phyloP scores from a whole-genome alignment of 2,888 invertebrate genomes.

The Coelopa pilipes region DNA sequence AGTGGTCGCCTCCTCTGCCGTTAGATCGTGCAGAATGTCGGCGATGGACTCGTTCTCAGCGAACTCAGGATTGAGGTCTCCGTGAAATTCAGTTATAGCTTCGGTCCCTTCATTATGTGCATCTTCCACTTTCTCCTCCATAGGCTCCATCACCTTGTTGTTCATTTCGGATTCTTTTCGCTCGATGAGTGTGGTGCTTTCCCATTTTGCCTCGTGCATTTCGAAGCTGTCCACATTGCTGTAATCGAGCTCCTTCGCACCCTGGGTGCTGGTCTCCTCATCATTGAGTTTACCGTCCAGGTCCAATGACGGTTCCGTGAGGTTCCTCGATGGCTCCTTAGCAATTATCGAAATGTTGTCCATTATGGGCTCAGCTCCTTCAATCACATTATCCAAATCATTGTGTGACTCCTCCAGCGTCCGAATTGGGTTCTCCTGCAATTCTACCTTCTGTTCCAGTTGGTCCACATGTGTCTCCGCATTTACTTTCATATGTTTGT shows the following conservation, averaged over 20 bases:
- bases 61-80: slow-evolving; percentile 47
- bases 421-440: background rate
- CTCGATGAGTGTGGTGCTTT: background rate
- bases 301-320: slow-evolving; percentile 22
- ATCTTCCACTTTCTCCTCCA: background rate
- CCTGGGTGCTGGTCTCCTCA: slow-evolving; percentile 21
- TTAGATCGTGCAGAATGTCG: slow-evolving; percentile 60
- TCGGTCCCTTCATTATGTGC: slow-evolving; percentile 22
- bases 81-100: slow-evolving; percentile 24
- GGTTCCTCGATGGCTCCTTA: slow-evolving; percentile 14
- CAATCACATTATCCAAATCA: no score
- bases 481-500: background rate
- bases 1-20: slow-evolving; percentile 58
- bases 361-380: background rate
- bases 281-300: background rate
- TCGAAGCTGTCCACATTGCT: slow-evolving; percentile 46
- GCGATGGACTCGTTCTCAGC: slow-evolving; percentile 61
- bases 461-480: slow-evolving; percentile 12
- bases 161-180: no score
- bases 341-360: background rate
- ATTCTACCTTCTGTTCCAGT: background rate
- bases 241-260: slow-evolving; percentile 42
- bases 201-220: slow-evolving; percentile 12
- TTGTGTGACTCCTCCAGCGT: background rate
- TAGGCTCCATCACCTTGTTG: background rate